Evolutionary conservation across 2,113 vertebrate species (phyloP).

Genomic region (Ophthalmolycus amberensis): DNA sequence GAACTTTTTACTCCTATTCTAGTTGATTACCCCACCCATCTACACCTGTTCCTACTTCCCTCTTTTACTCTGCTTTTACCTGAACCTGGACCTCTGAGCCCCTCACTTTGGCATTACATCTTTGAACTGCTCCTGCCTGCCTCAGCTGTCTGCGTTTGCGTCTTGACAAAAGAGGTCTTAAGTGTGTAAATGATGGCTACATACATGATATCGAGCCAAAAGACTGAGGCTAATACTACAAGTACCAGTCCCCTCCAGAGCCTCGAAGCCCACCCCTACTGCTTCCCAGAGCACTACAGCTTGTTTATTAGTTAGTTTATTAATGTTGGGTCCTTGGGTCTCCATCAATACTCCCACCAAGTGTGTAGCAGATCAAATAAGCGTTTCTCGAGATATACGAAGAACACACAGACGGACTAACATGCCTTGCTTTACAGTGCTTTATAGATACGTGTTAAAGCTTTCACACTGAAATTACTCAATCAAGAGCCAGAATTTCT

Average conservation of each 20-base stretch:
- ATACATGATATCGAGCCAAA: background rate
- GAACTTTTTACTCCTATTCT: background rate
- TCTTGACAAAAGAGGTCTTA: background rate
- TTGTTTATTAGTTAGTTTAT: background rate
- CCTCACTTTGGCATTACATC: background rate
- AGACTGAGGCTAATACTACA: background rate
- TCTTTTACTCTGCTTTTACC: background rate
- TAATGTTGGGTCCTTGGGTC: background rate
- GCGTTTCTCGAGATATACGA: background rate
- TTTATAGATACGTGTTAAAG: background rate
- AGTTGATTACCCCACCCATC: background rate
- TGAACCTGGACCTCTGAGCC: background rate
- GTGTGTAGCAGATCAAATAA: background rate
- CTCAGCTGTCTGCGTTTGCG: background rate
- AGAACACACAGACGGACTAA: background rate
- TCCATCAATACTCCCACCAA: background rate
- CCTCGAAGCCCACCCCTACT: background rate
- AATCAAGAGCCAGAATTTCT: slow-evolving; percentile 16
- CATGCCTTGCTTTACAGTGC: background rate
- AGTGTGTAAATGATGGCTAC: background rate
- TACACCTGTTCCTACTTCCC: background rate
- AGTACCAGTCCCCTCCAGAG: background rate
- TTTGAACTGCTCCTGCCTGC: background rate
- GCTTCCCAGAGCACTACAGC: background rate
- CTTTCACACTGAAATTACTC: background rate